Conservation (phyloP, 2,113 vertebrate species). For the Aspidoscelis tigris region DNA sequence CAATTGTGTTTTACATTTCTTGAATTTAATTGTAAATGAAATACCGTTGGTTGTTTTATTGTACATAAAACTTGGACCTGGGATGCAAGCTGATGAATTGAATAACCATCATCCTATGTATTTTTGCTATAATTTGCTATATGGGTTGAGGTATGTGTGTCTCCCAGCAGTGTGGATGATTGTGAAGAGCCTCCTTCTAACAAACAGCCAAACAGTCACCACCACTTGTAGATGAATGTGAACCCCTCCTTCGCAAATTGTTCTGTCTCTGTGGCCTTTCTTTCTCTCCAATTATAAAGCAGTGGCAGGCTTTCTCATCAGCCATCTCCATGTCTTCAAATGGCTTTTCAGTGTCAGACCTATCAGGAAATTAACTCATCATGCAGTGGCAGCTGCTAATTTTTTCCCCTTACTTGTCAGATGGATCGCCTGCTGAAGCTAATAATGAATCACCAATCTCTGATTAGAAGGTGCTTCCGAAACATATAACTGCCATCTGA, state of each 20-base stretch:
- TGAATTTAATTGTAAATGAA: too few relatives aligned
- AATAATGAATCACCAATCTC: conserved; percentile 93
- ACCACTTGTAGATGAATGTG: conserved; percentile 56
- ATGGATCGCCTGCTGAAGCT: conserved; percentile 91
- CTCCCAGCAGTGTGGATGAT: neutral
- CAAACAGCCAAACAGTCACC: conserved; percentile 61
- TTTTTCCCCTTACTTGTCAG: conserved; percentile 94
- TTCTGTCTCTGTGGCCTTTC: conserved; percentile 77
- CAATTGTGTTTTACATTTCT: too few relatives aligned
- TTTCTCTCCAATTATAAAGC: conserved; percentile 88
- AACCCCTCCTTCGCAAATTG: conserved; percentile 48
- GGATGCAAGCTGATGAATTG: too few relatives aligned
- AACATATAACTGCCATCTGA: conserved; percentile 82
- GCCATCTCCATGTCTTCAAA: conserved; percentile 84
- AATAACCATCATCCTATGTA: too few relatives aligned
- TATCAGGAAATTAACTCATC: conserved; percentile 99
- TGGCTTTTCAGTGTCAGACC: conserved; percentile 88
- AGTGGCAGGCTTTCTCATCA: conserved; percentile 90
- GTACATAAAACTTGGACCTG: too few relatives aligned
- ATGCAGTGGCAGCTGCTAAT: conserved; percentile 96
- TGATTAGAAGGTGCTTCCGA: conserved; percentile 91
- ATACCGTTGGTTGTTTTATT: too few relatives aligned
- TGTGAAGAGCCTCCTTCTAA: conserved; percentile 28
- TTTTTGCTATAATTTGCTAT: too few relatives aligned
- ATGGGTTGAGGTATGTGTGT: conserved; percentile 37